These are phyloP conservation scores for Neocrepidodera transversa DNA, from an alignment of 2,888 invertebrate genomes.

Conservation along the genomic window DNA sequence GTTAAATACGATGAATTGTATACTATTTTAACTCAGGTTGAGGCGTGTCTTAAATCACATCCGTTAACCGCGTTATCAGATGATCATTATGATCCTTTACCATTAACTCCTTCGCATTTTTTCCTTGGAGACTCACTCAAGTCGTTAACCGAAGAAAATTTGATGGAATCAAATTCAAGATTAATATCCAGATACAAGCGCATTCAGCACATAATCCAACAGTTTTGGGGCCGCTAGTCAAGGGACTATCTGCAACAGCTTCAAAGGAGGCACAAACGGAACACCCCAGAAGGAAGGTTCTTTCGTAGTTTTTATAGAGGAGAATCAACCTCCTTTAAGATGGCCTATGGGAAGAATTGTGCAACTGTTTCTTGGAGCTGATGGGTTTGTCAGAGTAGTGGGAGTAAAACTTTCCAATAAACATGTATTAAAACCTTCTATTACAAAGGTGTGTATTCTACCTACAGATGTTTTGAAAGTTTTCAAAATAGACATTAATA, in stretches of 20 bases:
- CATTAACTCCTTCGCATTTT: neutral
- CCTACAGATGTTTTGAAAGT: neutral
- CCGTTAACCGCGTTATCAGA: neutral
- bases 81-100: neutral
- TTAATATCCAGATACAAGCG: neutral
- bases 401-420: neutral
- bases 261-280: neutral
- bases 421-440: neutral
- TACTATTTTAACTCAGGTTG: neutral
- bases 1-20: neutral
- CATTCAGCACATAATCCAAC: neutral
- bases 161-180: neutral
- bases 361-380: neutral
- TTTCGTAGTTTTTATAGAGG: neutral
- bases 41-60: neutral
- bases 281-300: neutral
- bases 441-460: no score
- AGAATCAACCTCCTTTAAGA: neutral
- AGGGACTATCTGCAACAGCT: neutral
- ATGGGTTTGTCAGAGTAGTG: neutral
- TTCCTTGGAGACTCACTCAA: neutral
- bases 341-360: neutral
- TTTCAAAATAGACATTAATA: no score
- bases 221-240: neutral
- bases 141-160: neutral